Percentiles rank a stretch among this genome's conserved stretches.
phyloP scores from a whole-genome alignment of 2,113 vertebrate species.

The Chelonoidis abingdonii region DNA sequence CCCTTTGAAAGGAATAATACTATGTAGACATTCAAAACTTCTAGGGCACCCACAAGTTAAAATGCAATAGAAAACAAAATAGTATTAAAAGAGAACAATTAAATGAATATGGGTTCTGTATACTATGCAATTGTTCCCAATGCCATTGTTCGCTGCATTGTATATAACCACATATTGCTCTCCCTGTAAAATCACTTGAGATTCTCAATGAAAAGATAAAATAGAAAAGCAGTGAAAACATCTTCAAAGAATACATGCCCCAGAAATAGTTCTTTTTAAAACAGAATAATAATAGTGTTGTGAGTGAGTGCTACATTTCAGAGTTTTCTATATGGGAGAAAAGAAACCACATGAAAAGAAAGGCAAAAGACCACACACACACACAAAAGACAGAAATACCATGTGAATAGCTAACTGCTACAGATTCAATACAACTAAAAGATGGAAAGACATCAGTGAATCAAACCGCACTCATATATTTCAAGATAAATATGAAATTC shows the following conservation, averaged over 20 bases:
- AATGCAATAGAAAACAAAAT: conserved; percentile 4
- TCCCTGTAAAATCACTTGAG: conserved; percentile 39
- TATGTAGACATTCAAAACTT: neutral
- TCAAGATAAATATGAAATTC: neutral
- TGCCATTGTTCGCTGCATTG: conserved; percentile 29
- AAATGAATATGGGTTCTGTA: neutral
- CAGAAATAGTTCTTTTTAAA: neutral
- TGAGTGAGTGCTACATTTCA: conserved; percentile 8
- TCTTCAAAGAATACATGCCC: neutral
- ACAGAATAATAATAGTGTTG: neutral
- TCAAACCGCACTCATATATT: neutral
- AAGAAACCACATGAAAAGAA: conserved; percentile 28
- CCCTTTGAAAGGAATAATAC: neutral
- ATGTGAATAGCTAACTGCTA: neutral
- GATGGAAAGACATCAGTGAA: neutral
- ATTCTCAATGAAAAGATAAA: conserved; percentile 41
- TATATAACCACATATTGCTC: neutral
- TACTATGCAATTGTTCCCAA: conserved; percentile 15
- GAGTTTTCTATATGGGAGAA: neutral
- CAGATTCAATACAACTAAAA: conserved; percentile 8
- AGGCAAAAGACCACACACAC: neutral
- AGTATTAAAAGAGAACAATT: neutral
- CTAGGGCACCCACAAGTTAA: neutral
- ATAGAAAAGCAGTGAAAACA: conserved; percentile 18
- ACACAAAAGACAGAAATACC: neutral